Base-by-base conservation (phyloP, 2,888 invertebrate genomes). In the Carterocephalus palaemon region DNA sequence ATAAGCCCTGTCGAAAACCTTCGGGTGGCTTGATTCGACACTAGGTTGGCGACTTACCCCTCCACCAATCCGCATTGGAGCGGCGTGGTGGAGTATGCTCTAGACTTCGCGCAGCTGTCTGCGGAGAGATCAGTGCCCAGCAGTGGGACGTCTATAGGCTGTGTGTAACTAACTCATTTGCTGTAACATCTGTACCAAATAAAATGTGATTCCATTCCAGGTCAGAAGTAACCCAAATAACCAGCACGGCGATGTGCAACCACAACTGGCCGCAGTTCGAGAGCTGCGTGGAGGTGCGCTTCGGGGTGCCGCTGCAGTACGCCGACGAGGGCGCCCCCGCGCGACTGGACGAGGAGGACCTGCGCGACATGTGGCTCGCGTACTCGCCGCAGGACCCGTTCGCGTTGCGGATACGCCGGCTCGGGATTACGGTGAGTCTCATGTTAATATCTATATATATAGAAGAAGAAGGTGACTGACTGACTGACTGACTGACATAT, bases 241-340 rank as follows among this genome's bases (percentile, higher is more conserved):
- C 67, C 1, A 59, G 61, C 16, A 59, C 65, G 0, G 58, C 65
- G 0, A 49, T 70, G 7, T 88, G 88, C 64, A 77, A 73, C 49
- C 62, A 80, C 49, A 66, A 75, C 52, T 88, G 87, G 88, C 87
- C 86, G 0, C 62, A 67, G 38, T 75, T 62, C 46, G 74, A 77
- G 49, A 57, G 52, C 8, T 88, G 88, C 51, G 60, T 71, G 0
- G 67, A 70, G 12, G 68, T 88, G 2, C 63, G 57, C 19, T 82
- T 83, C 56, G 77, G 75, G 0, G 71, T 86, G 0, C 71, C 80
- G 0, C 66, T 87, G 12, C 60, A 62, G 9, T 75, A 73, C 15
- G 73, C 67, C 0, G 75, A 70, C 0, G 68, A 62, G 0, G 58
- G 60, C 0, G 48, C 45, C 46, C 61, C 62, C 0, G 54, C 45